Evolutionary conservation across 2,113 vertebrate genomes (phyloP).

Genomic region (Lucifuga dentata): DNA sequence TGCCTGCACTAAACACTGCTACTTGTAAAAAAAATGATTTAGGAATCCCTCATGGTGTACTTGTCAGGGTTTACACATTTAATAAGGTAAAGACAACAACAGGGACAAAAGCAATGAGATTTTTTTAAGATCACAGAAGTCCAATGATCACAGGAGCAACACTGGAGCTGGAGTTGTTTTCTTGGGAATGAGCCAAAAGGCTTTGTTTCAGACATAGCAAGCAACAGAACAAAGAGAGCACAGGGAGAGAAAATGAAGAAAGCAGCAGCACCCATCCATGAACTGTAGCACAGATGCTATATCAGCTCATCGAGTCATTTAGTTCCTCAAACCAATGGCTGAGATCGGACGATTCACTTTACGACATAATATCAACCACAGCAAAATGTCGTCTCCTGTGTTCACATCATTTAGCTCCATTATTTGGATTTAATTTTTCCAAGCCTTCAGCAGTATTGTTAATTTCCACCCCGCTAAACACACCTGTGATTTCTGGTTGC

Average conservation of each 20-base stretch:
- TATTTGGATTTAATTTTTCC: conserved; percentile 25
- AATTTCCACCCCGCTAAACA: conserved; percentile 58
- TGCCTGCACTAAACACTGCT: too few relatives aligned
- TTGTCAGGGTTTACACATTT: conserved; percentile 40
- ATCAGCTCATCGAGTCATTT: conserved; percentile 12
- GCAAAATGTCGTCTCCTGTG: neutral
- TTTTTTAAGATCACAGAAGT: conserved; percentile 25
- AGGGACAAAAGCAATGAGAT: neutral
- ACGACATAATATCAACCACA: conserved; percentile 4
- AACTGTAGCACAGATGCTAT: neutral
- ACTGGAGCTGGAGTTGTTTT: conserved; percentile 22
- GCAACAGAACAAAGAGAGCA: conserved; percentile 16
- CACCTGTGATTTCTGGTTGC: conserved; percentile 70
- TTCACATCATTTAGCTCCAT: conserved; percentile 30
- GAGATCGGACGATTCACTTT: conserved; percentile 21
- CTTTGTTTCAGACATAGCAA: conserved; percentile 39
- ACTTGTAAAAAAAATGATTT: too few relatives aligned
- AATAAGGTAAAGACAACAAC: conserved; percentile 35
- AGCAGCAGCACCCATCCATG: conserved; percentile 12
- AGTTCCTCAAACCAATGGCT: conserved; percentile 3
- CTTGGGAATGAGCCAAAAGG: conserved; percentile 18
- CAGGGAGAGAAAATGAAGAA: conserved; percentile 5
- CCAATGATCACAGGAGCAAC: conserved; percentile 26
- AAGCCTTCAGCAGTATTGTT: conserved; percentile 37
- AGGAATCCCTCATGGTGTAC: too few relatives aligned